Conservation (phyloP, 2,113 vertebrate species). For the Tachycineta bicolor region DNA sequence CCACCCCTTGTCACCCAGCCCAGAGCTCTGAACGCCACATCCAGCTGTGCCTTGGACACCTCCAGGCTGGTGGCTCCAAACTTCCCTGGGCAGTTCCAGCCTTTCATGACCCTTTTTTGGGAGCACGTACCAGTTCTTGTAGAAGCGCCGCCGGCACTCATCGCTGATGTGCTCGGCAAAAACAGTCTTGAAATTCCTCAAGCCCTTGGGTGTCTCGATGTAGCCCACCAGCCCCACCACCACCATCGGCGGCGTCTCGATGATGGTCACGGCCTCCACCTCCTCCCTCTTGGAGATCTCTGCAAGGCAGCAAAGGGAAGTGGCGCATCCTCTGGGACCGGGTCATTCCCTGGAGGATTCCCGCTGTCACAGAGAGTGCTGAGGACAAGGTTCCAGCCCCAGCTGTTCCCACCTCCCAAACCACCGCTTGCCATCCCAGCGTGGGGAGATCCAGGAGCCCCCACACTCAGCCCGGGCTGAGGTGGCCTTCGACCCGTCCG, state of each 20-base stretch:
- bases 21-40: not conserved
- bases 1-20: not conserved
- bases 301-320: conserved; percentile 18
- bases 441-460: not conserved
- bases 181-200: conserved; percentile 80
- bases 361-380: fast-evolving
- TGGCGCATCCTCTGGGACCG: fast-evolving
- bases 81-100: not conserved
- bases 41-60: not conserved
- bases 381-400: not conserved
- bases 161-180: conserved; percentile 83
- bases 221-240: conserved; percentile 83
- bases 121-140: conserved; percentile 79
- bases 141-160: conserved; percentile 81
- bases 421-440: not conserved
- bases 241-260: conserved; percentile 79
- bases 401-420: not conserved
- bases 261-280: conserved; percentile 82
- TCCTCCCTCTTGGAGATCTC: conserved; percentile 81
- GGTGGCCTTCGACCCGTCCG: not conserved
- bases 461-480: not conserved
- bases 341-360: not conserved
- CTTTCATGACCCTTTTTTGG: not conserved
- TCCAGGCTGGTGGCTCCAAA: not conserved
- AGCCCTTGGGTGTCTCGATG: conserved; percentile 75